Evolutionary conservation across 2,888 invertebrate genomes (phyloP), one percentile per base, ranked within the genome.

Genomic region (Penaeus monodon): DNA sequence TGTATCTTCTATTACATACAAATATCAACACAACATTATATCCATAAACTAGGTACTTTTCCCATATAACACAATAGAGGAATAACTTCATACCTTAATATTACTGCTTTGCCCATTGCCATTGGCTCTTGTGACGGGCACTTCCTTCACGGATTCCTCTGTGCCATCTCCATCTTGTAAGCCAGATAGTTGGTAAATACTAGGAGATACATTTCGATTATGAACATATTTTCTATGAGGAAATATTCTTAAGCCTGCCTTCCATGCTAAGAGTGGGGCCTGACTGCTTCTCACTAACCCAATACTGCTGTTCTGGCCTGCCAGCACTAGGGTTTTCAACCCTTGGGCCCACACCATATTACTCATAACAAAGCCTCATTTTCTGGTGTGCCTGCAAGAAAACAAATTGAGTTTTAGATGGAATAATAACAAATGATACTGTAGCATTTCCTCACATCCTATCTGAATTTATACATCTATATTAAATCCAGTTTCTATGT

Each of bases 241-340:
- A 29, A 24, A 64, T 7, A n/a, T 66, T n/a, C 38, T 65, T 24
- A 44, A 14, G 12, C n/a, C 38, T 29, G 68, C 44, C 27, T 17
- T 57, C 63, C 63, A 73, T 57, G 73, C 73, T 20, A 33, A 33
- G 12, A 57, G 33, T 17, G 33, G 7, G 14, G 33, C 20, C 8
- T 29, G 82, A 29, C 63, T 44, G 10, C 82, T 24, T 73, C 33
- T 82, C 20, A 29, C 20, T 63, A 44, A 82, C 33, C 63, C 44
- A 20, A 70, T 68, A 49, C 66, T 24, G 27, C 29, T 38, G 27
- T 20, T 82, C 29, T 73, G 66, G 63, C 73, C 29, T 12, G 49
- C 79, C 29, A 63, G 79, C 73, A 65, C 82, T 20, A 82, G 82
- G 82, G 82, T 33, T n/a, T 63, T 57, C 63, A 57, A 73, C 82